phyloP scores from a whole-genome alignment of 2,888 invertebrate species.

The Carabus problematicus region DNA sequence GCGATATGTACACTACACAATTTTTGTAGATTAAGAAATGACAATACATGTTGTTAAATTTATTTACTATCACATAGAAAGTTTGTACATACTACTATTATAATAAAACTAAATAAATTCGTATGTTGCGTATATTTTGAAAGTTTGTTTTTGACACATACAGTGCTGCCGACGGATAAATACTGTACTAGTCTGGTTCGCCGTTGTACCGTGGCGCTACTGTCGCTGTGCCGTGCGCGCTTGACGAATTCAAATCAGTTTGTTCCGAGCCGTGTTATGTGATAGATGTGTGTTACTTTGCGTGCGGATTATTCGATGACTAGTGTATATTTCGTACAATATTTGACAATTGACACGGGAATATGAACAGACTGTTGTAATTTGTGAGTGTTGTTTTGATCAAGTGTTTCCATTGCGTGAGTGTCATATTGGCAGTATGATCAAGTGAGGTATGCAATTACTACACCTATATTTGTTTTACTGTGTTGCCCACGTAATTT shows the following conservation, averaged over 20 bases:
- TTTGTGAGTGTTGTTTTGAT: conserved; percentile 26
- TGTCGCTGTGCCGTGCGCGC: conserved; percentile 4
- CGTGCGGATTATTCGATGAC: conserved; percentile 1
- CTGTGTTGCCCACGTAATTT: conserved; percentile 31
- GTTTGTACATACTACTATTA: no score
- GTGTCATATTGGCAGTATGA: conserved; percentile 27
- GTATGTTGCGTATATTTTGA: conserved; percentile 5
- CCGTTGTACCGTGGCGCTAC: background rate
- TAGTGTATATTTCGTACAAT: conserved; percentile 24
- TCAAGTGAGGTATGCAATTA: conserved; percentile 33
- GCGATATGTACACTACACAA: conserved; percentile 48
- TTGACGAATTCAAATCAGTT: conserved; percentile 33
- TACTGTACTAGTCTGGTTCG: conserved; percentile 10
- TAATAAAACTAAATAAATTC: background rate
- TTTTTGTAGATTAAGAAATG: conserved; percentile 48
- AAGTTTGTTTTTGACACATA: conserved; percentile 9
- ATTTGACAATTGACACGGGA: conserved; percentile 31
- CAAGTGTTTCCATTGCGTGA: conserved; percentile 28
- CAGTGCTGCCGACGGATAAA: conserved; percentile 2
- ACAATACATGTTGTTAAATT: conserved; percentile 43
- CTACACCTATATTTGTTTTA: conserved; percentile 22
- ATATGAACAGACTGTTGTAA: conserved; percentile 30
- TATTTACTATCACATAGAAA: background rate
- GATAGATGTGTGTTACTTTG: conserved; percentile 1
- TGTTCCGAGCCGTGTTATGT: conserved; percentile 28